Base-by-base conservation (phyloP, 2,113 vertebrate genomes). In the Neofelis nebulosa region DNA sequence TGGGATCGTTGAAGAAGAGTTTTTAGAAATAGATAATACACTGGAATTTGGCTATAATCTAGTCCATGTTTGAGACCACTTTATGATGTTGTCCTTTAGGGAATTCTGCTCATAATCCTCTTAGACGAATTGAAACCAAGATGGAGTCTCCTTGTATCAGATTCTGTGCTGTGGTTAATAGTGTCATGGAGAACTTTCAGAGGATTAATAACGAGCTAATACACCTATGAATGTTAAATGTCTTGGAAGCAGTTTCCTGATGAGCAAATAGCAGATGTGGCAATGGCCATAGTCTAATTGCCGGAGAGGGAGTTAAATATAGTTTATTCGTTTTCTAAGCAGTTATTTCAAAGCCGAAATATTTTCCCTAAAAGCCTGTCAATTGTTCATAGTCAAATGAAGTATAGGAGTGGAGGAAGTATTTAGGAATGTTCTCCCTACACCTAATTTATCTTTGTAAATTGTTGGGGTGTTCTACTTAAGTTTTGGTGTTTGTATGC, bases 201-300 rank as follows among this genome's bases (percentile, higher is more conserved):
- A 48, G 41, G 93, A 91, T 96, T 97, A 88, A 73, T 95, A 91
- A 89, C 93, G 95, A 96, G 93, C 89, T 86, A 91, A 97, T 89
- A 96, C 55, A 96, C 91, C 97, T 94, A 80, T 96, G 97, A 93
- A 97, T 91, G 97, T 92, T 97, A 91, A 98, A 93, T 97, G 96
- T 98, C 92, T 97, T 63, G 95, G 95, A 98, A 98, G 91, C 92
- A 66, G 95, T 86, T 95, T 96, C 96, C 95, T 95, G 95, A 86
- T 73, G 92, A 97, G 95, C 95, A 91, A 92, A 97, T 80, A 94
- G 94, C 94, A 98, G 83, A 97, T 92, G 94, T 97, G 92, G 84
- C 50, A 3, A 5, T 94, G 83, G 80, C 68, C 76, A 1, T 92
- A 89, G 74, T 96, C 94, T 97, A 85, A 96, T 97, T 96, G 84